phyloP scores from a whole-genome alignment of 1,140 invertebrate genomes.

The Hycleus phaleratus region DNA sequence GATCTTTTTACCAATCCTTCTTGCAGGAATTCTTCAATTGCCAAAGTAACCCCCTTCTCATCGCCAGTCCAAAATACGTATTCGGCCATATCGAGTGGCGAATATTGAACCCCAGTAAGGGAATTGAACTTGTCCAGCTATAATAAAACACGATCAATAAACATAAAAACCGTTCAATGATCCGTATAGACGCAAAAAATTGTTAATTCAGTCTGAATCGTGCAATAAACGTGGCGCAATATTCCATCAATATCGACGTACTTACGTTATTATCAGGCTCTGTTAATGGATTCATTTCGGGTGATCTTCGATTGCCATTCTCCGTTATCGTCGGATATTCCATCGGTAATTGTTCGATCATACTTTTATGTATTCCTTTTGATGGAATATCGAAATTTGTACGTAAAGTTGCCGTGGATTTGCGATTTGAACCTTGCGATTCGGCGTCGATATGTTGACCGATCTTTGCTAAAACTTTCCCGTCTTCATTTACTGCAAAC shows the following conservation, averaged over 20 bases:
- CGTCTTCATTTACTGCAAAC: conserved; percentile 42
- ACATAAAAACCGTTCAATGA: background rate
- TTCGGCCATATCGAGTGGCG: conserved; percentile 64
- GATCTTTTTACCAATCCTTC: conserved; percentile 52
- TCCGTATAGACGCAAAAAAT: background rate
- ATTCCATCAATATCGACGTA: background rate
- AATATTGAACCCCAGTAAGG: conserved; percentile 52
- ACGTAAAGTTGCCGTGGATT: conserved; percentile 39
- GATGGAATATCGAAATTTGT: conserved; percentile 44
- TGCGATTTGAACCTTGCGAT: conserved; percentile 29
- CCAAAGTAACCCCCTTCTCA: conserved; percentile 62
- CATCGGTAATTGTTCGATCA: conserved; percentile 23
- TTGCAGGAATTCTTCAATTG: conserved; percentile 64
- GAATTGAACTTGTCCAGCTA: conserved; percentile 36
- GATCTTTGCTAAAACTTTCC: conserved; percentile 43
- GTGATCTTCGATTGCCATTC: conserved; percentile 22
- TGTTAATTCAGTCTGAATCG: background rate
- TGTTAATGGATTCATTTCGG: background rate
- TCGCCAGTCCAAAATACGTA: conserved; percentile 73
- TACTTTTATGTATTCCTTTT: conserved; percentile 40
- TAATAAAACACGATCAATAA: conserved; percentile 8
- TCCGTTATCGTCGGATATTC: conserved; percentile 17
- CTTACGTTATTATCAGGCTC: conserved; percentile 5
- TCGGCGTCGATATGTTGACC: conserved; percentile 43
- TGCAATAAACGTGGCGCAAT: too few relatives aligned